phyloP scores from a whole-genome alignment of 2,113 vertebrate species.

The Phoenicopterus ruber region DNA sequence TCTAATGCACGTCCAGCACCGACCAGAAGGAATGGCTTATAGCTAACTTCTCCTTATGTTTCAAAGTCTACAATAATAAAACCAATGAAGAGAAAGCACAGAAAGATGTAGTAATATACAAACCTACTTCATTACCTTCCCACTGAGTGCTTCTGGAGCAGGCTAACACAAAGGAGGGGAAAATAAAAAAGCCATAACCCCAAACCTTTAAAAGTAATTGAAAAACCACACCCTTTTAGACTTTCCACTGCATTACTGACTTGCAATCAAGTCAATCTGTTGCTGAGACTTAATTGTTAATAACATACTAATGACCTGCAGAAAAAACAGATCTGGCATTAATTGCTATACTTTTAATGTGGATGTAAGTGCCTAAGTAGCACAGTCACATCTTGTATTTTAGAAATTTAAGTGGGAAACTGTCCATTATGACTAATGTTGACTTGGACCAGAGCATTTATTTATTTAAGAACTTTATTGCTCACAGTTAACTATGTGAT shows the following conservation, averaged over 20 bases:
- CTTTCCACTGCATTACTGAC: slow-evolving; percentile 1
- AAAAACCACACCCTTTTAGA: not conserved
- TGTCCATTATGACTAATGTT: not conserved
- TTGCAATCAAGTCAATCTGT: slow-evolving; percentile 10
- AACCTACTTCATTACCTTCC: slow-evolving; percentile 31
- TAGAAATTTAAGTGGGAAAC: slow-evolving; percentile 11
- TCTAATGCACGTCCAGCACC: not conserved
- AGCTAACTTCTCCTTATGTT: slow-evolving; percentile 18
- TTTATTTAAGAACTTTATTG: slow-evolving; percentile 56
- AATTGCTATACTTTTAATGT: slow-evolving; percentile 1
- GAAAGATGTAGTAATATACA: slow-evolving; percentile 7
- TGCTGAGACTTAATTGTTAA: slow-evolving; percentile 19
- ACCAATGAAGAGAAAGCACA: not conserved
- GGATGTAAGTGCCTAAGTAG: not conserved
- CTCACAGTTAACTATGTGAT: slow-evolving; percentile 41
- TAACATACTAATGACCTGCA: slow-evolving; percentile 32
- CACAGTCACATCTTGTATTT: slow-evolving; percentile 4
- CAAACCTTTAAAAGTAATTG: slow-evolving; percentile 26
- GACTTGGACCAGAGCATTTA: slow-evolving; percentile 32
- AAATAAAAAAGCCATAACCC: not conserved
- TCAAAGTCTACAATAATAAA: slow-evolving; percentile 22
- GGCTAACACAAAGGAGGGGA: not conserved
- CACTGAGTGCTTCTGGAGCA: not conserved
- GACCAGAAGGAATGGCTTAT: not conserved
- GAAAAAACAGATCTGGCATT: slow-evolving; percentile 7